phyloP scores from a whole-genome alignment of 2,797 vertebrate genomes.

The Staurois parvus region DNA sequence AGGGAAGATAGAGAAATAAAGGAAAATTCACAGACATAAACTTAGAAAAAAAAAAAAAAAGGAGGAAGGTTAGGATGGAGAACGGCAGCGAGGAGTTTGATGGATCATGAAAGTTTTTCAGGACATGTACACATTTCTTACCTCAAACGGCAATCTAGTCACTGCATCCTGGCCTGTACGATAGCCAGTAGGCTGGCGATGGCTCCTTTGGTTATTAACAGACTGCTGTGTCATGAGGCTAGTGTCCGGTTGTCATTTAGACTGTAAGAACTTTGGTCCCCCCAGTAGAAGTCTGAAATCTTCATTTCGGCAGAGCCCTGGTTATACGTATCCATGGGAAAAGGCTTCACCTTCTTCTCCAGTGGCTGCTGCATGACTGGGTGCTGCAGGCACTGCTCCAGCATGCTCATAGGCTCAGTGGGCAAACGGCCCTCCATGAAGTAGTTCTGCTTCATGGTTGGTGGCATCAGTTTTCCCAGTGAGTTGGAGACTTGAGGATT shows the following conservation, averaged over 20 bases:
- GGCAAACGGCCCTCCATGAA: slow-evolving; percentile 84
- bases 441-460: slow-evolving; percentile 86
- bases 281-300: slow-evolving; percentile 94
- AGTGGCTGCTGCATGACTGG: slow-evolving; percentile 85
- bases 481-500: slow-evolving; percentile 85
- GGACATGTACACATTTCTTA: slow-evolving; percentile 67
- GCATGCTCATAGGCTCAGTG: slow-evolving; percentile 87
- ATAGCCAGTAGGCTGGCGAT: slow-evolving; percentile 84
- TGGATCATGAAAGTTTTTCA: not conserved
- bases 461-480: slow-evolving; percentile 89
- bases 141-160: slow-evolving; percentile 88
- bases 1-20: not conserved
- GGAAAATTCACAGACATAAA: slow-evolving; percentile 1
- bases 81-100: not conserved
- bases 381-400: slow-evolving; percentile 85
- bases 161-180: slow-evolving; percentile 85
- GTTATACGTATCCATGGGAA: slow-evolving; percentile 84
- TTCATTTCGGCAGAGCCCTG: slow-evolving; percentile 86
- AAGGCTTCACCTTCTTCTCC: slow-evolving; percentile 95
- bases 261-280: slow-evolving; percentile 79
- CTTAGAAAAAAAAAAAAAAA: too few species aligned
- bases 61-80: not conserved
- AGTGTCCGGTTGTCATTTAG: slow-evolving; percentile 84
- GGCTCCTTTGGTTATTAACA: slow-evolving; percentile 82
- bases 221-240: slow-evolving; percentile 78